phyloP scores from a whole-genome alignment of 2,113 vertebrate species.

The Sander vitreus region DNA sequence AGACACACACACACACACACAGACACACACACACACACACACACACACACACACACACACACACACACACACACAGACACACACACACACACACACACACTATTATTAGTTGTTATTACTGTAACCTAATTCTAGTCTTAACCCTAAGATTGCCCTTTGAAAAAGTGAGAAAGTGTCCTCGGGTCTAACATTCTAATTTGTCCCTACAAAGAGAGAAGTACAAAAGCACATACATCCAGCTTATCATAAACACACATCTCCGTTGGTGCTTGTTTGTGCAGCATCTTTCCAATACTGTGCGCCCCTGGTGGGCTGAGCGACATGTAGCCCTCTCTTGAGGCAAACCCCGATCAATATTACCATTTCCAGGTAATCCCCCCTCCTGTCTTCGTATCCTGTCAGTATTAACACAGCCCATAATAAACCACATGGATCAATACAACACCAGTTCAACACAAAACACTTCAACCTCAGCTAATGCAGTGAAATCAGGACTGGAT shows the following conservation, averaged over 20 bases:
- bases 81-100: constrained; percentile 17
- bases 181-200: background rate
- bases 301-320: constrained; percentile 48
- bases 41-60: background rate
- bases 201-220: background rate
- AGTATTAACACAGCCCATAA: constrained; percentile 71
- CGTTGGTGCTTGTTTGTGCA: constrained; percentile 29
- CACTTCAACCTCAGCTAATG: constrained; percentile 64
- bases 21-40: background rate
- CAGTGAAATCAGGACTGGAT: constrained; percentile 57
- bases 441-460: constrained; percentile 63
- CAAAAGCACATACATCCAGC: background rate
- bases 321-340: constrained; percentile 59
- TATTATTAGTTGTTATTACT: no score
- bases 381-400: constrained; percentile 53
- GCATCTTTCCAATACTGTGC: constrained; percentile 24
- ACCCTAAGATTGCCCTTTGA: background rate
- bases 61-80: constrained; percentile 3
- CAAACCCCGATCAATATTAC: constrained; percentile 70
- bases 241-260: constrained; percentile 42
- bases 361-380: constrained; percentile 76
- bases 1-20: background rate
- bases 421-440: constrained; percentile 77
- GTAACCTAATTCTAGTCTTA: background rate
- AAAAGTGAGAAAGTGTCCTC: background rate